Conservation (phyloP, 2,888 invertebrate genomes). For the Acholoe squamosa region DNA sequence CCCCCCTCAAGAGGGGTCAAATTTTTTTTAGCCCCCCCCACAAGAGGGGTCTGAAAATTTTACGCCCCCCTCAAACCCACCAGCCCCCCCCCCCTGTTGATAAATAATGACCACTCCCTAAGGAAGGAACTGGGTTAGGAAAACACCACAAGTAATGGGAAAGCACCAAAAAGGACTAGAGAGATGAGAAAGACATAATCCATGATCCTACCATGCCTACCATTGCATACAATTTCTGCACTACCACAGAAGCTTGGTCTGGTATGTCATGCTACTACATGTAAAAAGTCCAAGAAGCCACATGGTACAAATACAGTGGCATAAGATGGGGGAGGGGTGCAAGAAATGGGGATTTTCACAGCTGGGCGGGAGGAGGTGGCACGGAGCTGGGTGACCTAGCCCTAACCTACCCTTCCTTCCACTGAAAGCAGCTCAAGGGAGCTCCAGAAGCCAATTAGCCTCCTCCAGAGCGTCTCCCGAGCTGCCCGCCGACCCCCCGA, state of each 20-base stretch:
- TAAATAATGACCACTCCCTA: too few species aligned
- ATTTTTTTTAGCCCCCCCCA: too few species aligned
- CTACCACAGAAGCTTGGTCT: neutral
- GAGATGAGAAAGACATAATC: neutral
- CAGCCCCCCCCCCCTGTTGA: too few species aligned
- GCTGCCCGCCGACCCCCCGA: neutral
- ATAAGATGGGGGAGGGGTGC: neutral
- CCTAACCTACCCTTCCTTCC: neutral
- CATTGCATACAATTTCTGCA: neutral
- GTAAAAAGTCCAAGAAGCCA: neutral
- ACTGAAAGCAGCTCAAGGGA: neutral
- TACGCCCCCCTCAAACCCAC: too few species aligned
- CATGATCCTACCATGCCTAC: neutral
- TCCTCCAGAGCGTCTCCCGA: neutral
- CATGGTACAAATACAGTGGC: neutral
- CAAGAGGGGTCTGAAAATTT: too few species aligned
- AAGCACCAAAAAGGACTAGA: too few species aligned
- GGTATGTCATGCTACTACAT: neutral
- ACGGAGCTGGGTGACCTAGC: neutral
- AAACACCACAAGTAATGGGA: too few species aligned
- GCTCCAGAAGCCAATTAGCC: slow-evolving; percentile 50
- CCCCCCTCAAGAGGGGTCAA: too few species aligned
- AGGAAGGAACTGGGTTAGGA: neutral
- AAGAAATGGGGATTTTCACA: neutral
- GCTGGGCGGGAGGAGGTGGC: neutral